Evolutionary conservation across 1,140 invertebrate species (phyloP).

Genomic region (Tribolium castaneum): DNA sequence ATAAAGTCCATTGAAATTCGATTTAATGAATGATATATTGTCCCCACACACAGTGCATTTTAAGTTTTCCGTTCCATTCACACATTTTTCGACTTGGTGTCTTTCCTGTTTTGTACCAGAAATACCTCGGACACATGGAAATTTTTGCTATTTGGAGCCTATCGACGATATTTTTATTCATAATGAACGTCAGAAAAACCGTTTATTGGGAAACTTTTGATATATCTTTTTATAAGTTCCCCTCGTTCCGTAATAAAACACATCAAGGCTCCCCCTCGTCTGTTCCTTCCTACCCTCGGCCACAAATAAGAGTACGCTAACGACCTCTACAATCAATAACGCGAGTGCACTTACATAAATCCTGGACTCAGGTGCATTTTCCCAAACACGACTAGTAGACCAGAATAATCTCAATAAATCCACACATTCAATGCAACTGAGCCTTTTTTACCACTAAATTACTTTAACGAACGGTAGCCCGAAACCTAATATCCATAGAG

Average conservation of each 20-base stretch:
- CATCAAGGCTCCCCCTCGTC: slow-evolving; percentile 38
- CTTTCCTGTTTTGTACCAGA: not conserved
- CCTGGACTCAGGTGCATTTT: slow-evolving; percentile 54
- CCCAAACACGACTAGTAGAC: slow-evolving; percentile 40
- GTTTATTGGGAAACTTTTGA: slow-evolving; percentile 39
- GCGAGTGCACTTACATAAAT: slow-evolving; percentile 55
- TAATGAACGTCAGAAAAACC: slow-evolving; percentile 28
- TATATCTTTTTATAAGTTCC: slow-evolving; percentile 35
- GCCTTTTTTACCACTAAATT: not conserved
- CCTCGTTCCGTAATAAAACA: slow-evolving; percentile 44
- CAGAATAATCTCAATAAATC: slow-evolving; percentile 54
- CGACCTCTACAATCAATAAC: slow-evolving; percentile 55
- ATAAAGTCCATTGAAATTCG: slow-evolving; percentile 6
- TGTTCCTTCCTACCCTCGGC: slow-evolving; percentile 44
- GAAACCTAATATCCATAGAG: not conserved
- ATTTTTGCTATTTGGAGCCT: not conserved
- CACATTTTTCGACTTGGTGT: not conserved
- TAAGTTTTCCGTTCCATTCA: not conserved
- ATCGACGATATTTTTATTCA: slow-evolving; percentile 31
- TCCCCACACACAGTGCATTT: not conserved
- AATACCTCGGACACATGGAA: not conserved
- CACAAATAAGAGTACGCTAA: slow-evolving; percentile 55
- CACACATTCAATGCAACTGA: slow-evolving; percentile 26
- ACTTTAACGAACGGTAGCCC: not conserved
- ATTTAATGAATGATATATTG: slow-evolving; percentile 22